phyloP scores from a whole-genome alignment of 2,797 vertebrate species.

The Amniataba percoides region DNA sequence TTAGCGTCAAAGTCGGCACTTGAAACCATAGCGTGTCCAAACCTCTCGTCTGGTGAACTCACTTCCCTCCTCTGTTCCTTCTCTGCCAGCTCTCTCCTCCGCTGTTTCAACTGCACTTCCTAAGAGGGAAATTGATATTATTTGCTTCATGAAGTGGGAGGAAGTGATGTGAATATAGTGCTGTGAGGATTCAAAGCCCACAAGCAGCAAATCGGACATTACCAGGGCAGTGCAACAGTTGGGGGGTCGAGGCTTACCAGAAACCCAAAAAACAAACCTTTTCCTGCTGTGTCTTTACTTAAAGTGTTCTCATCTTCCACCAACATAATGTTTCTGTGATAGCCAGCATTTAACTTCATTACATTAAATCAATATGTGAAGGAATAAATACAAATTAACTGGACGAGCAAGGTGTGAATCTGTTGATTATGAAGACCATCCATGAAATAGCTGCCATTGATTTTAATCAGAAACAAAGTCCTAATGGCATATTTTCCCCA shows the following conservation, averaged over 20 bases:
- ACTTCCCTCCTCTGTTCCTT: constrained; percentile 17
- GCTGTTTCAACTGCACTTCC: background rate
- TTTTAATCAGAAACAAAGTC: too few species aligned
- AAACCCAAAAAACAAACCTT: too few species aligned
- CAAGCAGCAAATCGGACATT: constrained; percentile 1
- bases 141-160: constrained; percentile 8
- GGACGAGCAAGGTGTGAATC: too few species aligned
- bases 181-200: background rate
- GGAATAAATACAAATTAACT: background rate
- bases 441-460: background rate
- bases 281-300: too few species aligned
- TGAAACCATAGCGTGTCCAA: constrained; percentile 47
- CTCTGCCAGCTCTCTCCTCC: background rate
- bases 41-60: constrained; percentile 15
- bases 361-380: too few species aligned
- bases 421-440: background rate
- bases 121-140: constrained; percentile 17
- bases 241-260: too few species aligned
- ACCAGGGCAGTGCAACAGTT: background rate
- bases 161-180: background rate
- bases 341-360: too few species aligned
- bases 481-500: too few species aligned
- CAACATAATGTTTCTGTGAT: too few species aligned
- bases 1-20: constrained; percentile 63
- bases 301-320: too few species aligned